Conservation (phyloP, 2,888 invertebrate genomes). For the Melieria crassipennis region DNA sequence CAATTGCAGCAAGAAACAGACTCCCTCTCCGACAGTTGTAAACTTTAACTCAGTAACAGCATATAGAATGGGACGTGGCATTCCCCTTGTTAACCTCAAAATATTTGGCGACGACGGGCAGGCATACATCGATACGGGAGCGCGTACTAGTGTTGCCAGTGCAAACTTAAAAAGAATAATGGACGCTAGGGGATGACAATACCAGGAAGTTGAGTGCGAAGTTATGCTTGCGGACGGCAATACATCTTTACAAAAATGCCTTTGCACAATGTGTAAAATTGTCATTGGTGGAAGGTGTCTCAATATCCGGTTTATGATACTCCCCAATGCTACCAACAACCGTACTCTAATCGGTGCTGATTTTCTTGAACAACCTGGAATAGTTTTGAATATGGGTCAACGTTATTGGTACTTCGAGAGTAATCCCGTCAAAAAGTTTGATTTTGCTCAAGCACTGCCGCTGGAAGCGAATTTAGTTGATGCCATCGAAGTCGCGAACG, state of each 20-base stretch:
- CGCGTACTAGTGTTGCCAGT: constrained; percentile 31
- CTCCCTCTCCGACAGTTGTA: constrained; percentile 10
- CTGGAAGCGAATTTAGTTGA: not conserved
- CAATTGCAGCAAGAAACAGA: constrained; percentile 27
- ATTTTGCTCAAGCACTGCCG: constrained; percentile 6
- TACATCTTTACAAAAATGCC: not conserved
- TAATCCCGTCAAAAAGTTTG: not conserved
- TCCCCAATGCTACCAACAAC: constrained; percentile 31
- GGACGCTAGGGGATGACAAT: constrained; percentile 8
- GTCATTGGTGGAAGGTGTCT: constrained; percentile 2
- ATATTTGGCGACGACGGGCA: constrained; percentile 34
- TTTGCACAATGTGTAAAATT: constrained; percentile 2
- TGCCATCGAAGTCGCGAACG: not conserved
- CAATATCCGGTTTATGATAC: not conserved
- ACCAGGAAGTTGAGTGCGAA: constrained; percentile 6
- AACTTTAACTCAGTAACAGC: constrained; percentile 21
- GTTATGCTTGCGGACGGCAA: constrained; percentile 6
- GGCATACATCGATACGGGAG: constrained; percentile 34
- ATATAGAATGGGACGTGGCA: not conserved
- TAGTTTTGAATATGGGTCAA: constrained; percentile 34
- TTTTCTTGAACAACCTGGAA: constrained; percentile 36
- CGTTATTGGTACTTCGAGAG: constrained; percentile 25
- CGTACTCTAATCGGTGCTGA: constrained; percentile 36
- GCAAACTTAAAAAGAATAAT: not conserved
- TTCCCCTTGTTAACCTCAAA: constrained; percentile 23